Evolutionary conservation across 2,888 invertebrate species (phyloP), one percentile per base, ranked within the genome.

Genomic region (Pteria penguin): DNA sequence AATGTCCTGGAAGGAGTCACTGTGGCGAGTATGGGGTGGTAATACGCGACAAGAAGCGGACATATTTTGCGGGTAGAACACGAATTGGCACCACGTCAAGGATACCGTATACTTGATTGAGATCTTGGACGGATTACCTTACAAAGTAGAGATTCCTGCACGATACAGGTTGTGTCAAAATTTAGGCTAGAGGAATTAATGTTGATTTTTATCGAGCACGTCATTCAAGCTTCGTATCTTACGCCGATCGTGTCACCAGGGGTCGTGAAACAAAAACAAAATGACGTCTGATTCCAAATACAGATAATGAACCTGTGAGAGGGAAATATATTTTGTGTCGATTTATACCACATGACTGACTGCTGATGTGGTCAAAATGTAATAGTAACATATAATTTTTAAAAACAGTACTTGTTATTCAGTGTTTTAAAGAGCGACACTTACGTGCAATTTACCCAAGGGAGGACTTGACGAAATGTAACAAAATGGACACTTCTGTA

Each of bases 141-240:
- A 72, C 72, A 31, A 54, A 62, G 26, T 29, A 58, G 36, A 72
- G 72, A 72, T 72, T 65, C 65, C 65, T 5, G 27, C 33, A 29
- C 58, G 72, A 72, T 72, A 72, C 72, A 32, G 52, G 67, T 65
- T 65, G 72, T 72, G 72, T 65, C 72, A 72, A 36, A 70, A 65
- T 57, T 57, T 72, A 54, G 72, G 55, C 57, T 55, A 52, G 31
- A 72, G 65, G 72, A 72, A 57, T 72, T 72, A 72, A 72, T 72
- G 62, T 61, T 31, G 72, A 72, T 72, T 54, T 45, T 65, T 72
- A 72, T 72, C 72, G 54, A 32, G 29, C 14, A 57, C 57, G 68
- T 57, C 68, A 68, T 26, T 68, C 68, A 57, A 68, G 32, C 18
- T 14, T 52, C 24, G 22, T 54, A 68, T 68, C 68, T 68, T 11